phyloP scores from a whole-genome alignment of 2,888 invertebrate species.

The Sycophila texana region DNA sequence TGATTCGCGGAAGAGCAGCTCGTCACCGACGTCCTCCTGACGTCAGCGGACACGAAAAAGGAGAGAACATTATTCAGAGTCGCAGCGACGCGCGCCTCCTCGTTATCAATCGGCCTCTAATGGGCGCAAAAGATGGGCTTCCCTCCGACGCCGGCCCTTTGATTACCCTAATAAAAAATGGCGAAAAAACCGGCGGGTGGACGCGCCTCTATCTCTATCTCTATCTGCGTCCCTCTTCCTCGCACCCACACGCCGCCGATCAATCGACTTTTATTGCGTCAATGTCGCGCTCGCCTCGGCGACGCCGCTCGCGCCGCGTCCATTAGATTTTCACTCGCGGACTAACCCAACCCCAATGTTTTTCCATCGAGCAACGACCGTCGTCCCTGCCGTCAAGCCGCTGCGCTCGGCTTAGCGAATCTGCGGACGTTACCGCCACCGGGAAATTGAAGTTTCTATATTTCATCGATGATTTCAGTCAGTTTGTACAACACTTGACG shows the following conservation, averaged over 20 bases:
- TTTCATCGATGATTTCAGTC: no score
- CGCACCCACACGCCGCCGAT: background rate
- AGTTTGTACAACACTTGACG: no score
- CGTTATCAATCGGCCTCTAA: background rate
- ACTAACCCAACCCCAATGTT: background rate
- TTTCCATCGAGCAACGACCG: background rate
- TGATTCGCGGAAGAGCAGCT: no score
- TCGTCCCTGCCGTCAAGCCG: no score
- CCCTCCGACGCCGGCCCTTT: background rate
- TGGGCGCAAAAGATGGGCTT: background rate
- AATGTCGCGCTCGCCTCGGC: background rate
- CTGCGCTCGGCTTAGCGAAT: no score
- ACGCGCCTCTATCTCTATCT: no score
- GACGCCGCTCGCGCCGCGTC: background rate
- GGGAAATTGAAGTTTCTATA: no score
- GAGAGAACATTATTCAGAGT: background rate
- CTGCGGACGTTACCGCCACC: no score
- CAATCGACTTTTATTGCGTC: conserved; percentile 37
- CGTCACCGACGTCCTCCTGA: no score
- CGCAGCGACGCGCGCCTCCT: background rate
- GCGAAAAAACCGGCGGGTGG: no score
- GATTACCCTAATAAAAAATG: conserved; percentile 35
- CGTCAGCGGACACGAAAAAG: no score
- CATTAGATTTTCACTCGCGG: background rate
- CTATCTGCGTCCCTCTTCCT: background rate